A percentile compares a stretch with the other conserved stretches of the same genome.
phyloP scores from a whole-genome alignment of 2,888 invertebrate species.

The Cephus runcator region DNA sequence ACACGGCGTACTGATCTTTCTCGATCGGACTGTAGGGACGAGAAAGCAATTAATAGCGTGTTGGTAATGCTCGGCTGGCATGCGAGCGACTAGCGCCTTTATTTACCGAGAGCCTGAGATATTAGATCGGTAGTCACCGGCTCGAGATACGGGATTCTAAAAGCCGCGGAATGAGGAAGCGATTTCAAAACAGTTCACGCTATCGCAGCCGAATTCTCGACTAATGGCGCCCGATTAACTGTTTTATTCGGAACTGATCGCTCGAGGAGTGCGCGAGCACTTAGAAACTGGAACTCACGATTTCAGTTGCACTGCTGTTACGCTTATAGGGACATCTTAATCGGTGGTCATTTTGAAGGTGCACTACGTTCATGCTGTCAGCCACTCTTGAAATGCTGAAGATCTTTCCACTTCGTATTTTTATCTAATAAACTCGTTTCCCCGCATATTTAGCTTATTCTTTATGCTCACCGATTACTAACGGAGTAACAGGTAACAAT shows the following conservation, averaged over 20 bases:
- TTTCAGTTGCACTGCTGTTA: neutral
- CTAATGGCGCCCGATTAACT: neutral
- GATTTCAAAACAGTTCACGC: constrained; percentile 18
- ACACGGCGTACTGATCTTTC: constrained; percentile 29
- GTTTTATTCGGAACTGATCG: neutral
- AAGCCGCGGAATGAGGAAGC: constrained; percentile 35
- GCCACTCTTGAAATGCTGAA: neutral
- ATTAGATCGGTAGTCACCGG: constrained; percentile 30
- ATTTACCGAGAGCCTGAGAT: constrained; percentile 41
- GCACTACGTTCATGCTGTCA: neutral
- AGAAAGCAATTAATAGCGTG: constrained; percentile 57
- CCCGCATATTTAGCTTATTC: neutral
- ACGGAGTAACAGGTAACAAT: neutral
- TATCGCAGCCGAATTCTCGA: constrained; percentile 1
- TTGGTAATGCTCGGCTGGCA: constrained; percentile 55
- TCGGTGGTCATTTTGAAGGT: neutral
- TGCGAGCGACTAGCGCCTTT: constrained; percentile 47
- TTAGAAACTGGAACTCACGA: neutral
- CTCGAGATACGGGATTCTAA: constrained; percentile 22
- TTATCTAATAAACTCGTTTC: neutral
- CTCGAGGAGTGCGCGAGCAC: neutral
- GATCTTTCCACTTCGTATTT: neutral
- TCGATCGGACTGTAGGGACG: constrained; percentile 41
- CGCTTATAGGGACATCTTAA: neutral
- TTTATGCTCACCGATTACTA: neutral